Percentiles rank a stretch among this genome's conserved stretches.
phyloP scores from a whole-genome alignment of 2,888 invertebrate genomes.

The Aleiodes leptofemur region DNA sequence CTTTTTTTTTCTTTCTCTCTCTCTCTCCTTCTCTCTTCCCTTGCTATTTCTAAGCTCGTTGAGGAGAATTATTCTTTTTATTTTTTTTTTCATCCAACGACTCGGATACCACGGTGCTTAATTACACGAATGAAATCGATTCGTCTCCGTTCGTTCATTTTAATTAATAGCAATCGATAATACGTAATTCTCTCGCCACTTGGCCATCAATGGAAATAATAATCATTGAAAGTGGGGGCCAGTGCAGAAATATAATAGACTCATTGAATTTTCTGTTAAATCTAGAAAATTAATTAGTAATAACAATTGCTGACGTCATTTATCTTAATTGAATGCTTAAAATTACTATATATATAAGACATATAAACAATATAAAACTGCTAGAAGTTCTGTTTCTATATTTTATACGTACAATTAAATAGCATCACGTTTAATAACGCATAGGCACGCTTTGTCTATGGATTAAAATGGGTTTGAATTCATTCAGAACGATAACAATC shows the following conservation, averaged over 20 bases:
- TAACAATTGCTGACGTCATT: no score
- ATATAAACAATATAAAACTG: background rate
- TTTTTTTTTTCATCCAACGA: slow-evolving; percentile 12
- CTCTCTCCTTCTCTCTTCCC: slow-evolving; percentile 33
- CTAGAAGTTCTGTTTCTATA: background rate
- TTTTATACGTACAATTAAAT: slow-evolving; percentile 15
- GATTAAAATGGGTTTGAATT: slow-evolving; percentile 1
- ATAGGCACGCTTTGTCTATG: slow-evolving; percentile 8
- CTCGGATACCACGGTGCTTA: slow-evolving; percentile 52
- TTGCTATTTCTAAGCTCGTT: slow-evolving; percentile 31
- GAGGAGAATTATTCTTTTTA: slow-evolving; percentile 28
- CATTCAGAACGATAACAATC: background rate
- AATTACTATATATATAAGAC: background rate
- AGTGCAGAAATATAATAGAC: no score
- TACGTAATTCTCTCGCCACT: slow-evolving; percentile 58
- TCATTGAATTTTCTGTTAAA: background rate
- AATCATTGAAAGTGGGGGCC: no score
- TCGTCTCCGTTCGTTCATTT: slow-evolving; percentile 50
- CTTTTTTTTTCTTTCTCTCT: background rate
- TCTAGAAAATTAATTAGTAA: no score
- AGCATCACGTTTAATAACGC: slow-evolving; percentile 10
- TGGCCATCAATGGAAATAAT: slow-evolving; percentile 15
- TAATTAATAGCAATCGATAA: slow-evolving; percentile 61
- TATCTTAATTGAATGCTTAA: no score
- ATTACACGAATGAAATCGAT: slow-evolving; percentile 54